phyloP scores from a whole-genome alignment of 2,888 invertebrate genomes.

The Deilephila elpenor region DNA sequence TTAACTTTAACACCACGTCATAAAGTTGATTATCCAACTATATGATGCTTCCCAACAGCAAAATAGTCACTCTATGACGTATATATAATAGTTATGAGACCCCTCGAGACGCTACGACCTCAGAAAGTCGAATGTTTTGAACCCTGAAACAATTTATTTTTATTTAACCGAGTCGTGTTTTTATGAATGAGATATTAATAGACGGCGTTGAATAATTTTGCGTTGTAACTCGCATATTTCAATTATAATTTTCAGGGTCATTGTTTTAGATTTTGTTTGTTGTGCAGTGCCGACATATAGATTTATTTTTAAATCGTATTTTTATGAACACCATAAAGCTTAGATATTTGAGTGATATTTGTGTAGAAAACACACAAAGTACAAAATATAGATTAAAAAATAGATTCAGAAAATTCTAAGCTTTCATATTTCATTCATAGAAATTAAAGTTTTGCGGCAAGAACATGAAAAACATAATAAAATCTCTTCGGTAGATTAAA shows the following conservation, averaged over 20 bases:
- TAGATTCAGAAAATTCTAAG: no score
- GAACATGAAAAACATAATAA: no score
- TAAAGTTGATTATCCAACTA: slow-evolving; percentile 15
- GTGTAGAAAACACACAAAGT: no score
- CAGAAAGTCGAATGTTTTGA: slow-evolving; percentile 37
- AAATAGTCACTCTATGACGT: slow-evolving; percentile 23
- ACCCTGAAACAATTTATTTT: slow-evolving; percentile 32
- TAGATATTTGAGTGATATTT: no score
- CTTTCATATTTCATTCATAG: no score
- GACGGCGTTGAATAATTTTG: slow-evolving; percentile 14
- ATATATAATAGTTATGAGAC: slow-evolving; percentile 37
- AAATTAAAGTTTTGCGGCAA: no score
- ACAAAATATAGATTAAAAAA: no score
- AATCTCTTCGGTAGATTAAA: no score
- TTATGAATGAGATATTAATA: slow-evolving; percentile 13
- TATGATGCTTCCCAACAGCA: background rate
- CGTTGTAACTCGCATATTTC: background rate
- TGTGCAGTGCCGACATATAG: no score
- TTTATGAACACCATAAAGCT: no score
- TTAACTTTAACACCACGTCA: background rate
- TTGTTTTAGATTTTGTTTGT: background rate
- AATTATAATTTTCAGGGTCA: background rate
- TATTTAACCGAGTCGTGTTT: slow-evolving; percentile 34
- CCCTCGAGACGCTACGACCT: slow-evolving; percentile 40
- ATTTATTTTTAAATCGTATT: no score